phyloP scores from a whole-genome alignment of 53 echinoderm and acorn worm species.

The Holothuria scabra region DNA sequence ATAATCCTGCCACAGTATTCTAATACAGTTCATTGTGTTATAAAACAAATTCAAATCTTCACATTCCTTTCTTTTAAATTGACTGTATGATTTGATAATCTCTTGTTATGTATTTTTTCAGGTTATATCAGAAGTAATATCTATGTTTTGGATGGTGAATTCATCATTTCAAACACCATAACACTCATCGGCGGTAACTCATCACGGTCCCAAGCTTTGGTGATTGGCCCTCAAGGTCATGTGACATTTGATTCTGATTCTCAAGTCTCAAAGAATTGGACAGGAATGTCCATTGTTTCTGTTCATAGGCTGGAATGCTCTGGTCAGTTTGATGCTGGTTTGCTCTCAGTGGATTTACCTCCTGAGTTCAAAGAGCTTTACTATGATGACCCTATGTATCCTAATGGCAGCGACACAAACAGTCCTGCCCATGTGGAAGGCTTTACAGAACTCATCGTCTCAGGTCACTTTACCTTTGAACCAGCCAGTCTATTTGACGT shows the following conservation, averaged over 20 bases:
- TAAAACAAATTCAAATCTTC: too few species aligned
- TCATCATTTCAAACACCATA: background rate
- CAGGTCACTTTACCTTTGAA: slow-evolving; percentile 17
- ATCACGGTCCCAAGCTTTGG: background rate
- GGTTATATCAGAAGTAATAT: slow-evolving; percentile 5
- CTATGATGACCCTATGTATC: slow-evolving; percentile 14
- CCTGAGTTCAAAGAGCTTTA: slow-evolving; percentile 45
- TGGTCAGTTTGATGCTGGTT: slow-evolving; percentile 8
- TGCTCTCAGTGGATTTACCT: slow-evolving; percentile 11
- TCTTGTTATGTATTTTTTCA: too few species aligned
- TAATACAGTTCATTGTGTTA: too few species aligned
- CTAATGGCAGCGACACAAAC: background rate
- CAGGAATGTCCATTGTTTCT: background rate
- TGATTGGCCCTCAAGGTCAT: background rate
- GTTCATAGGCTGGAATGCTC: background rate
- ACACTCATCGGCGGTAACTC: background rate
- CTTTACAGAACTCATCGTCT: background rate
- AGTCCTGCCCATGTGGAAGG: background rate
- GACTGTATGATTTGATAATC: too few species aligned
- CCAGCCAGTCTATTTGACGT: slow-evolving; percentile 41
- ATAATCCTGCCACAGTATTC: too few species aligned
- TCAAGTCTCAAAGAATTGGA: background rate
- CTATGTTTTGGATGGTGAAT: background rate
- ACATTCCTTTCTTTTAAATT: too few species aligned
- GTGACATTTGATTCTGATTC: slow-evolving; percentile 3